Evolutionary conservation across 1,140 invertebrate species (phyloP).

Genomic region (Camponotus pennsylvanicus): DNA sequence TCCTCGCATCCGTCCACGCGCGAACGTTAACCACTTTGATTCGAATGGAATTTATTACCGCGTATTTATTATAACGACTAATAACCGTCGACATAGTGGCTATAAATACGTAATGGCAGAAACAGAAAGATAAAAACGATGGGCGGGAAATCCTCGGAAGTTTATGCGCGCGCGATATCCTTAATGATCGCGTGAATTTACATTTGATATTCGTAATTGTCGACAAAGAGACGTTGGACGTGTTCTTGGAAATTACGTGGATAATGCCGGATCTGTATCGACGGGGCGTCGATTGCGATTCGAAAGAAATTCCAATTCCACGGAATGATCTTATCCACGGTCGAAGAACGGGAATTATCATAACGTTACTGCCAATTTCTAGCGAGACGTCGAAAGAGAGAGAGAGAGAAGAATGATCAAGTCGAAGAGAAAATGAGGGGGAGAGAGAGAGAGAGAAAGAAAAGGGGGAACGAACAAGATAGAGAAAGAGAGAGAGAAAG

Average conservation of each 20-base stretch:
- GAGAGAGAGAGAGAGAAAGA: not conserved
- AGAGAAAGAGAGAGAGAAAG: not conserved
- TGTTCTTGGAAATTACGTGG: not conserved
- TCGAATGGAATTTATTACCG: conserved; percentile 14
- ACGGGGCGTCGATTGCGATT: conserved; percentile 14
- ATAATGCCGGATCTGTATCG: conserved; percentile 25
- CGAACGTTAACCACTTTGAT: not conserved
- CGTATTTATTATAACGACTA: not conserved
- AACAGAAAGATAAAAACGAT: not conserved
- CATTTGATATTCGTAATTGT: conserved; percentile 26
- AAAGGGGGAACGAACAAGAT: not conserved
- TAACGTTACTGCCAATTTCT: conserved; percentile 71
- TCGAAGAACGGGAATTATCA: conserved; percentile 69
- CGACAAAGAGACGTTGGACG: not conserved
- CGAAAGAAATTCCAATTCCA: conserved; percentile 64
- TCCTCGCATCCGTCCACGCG: not conserved
- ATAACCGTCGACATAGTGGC: not conserved
- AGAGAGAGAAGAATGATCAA: not conserved
- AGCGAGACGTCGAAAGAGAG: conserved; percentile 38
- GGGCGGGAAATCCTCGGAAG: not conserved
- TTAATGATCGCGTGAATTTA: conserved; percentile 30
- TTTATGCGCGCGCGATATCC: not conserved
- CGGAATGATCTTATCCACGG: conserved; percentile 59
- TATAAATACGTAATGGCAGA: not conserved
- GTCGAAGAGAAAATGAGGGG: not conserved